Conservation (phyloP, 2,797 vertebrate species). For the Knipowitschia caucasica region DNA sequence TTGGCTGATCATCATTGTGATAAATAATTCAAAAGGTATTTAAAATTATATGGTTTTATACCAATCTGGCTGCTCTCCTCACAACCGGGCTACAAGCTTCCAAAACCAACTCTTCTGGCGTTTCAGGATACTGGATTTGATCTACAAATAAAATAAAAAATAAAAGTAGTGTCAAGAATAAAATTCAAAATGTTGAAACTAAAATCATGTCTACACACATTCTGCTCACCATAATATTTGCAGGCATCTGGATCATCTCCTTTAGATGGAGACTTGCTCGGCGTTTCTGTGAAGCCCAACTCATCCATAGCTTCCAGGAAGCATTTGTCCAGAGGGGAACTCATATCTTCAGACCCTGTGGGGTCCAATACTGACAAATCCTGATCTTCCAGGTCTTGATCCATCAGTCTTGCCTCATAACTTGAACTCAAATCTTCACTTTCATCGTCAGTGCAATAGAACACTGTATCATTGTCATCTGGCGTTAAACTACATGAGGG, state of each 20-base stretch:
- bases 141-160: slow-evolving; percentile 27
- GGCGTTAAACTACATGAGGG: slow-evolving; percentile 7
- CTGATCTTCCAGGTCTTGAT: slow-evolving; percentile 18
- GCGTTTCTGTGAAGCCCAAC: neutral
- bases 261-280: slow-evolving; percentile 11
- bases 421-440: slow-evolving; percentile 6
- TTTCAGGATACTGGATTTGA: neutral
- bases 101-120: neutral
- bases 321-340: slow-evolving; percentile 16
- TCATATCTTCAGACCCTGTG: neutral
- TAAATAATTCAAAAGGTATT: neutral
- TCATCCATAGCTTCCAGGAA: neutral
- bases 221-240: slow-evolving; percentile 40
- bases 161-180: too few relatives aligned
- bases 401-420: neutral
- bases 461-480: slow-evolving; percentile 12
- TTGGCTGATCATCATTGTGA: neutral
- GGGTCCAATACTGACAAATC: slow-evolving; percentile 1
- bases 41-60: slow-evolving; percentile 18
- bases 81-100: neutral
- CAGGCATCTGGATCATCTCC: slow-evolving; percentile 3
- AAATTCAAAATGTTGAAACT: neutral
- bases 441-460: slow-evolving; percentile 5
- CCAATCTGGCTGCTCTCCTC: slow-evolving; percentile 36
- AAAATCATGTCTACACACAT: neutral